phyloP scores from a whole-genome alignment of 1,140 invertebrate genomes.

The Dinoponera quadriceps region DNA sequence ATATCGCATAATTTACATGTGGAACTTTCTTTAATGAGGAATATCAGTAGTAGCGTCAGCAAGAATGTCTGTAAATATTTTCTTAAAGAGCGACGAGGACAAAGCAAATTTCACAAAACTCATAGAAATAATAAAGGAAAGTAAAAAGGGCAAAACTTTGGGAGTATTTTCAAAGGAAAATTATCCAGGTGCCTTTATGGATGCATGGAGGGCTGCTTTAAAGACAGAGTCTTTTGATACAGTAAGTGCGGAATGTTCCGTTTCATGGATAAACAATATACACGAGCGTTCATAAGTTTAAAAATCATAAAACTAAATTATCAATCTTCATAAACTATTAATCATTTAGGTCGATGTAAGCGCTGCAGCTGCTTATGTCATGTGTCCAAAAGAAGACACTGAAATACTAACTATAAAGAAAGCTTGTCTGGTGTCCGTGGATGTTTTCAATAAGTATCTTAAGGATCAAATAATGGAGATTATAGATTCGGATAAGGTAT shows the following conservation, averaged over 20 bases:
- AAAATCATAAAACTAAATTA: neutral
- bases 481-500: conserved; percentile 97
- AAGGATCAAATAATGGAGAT: conserved; percentile 99
- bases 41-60: neutral
- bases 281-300: conserved; percentile 1
- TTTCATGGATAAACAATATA: neutral
- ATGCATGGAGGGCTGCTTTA: conserved; percentile 93
- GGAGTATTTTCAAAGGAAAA: conserved; percentile 98
- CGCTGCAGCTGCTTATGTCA: conserved; percentile 93
- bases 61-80: conserved; percentile 43
- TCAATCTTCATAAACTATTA: conserved; percentile 1
- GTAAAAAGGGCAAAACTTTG: conserved; percentile 95
- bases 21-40: conserved; percentile 32
- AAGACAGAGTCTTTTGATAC: conserved; percentile 93
- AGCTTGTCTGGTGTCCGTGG: conserved; percentile 96
- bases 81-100: conserved; percentile 96
- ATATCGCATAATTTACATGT: conserved; percentile 36
- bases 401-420: conserved; percentile 98
- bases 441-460: conserved; percentile 98
- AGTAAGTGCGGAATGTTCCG: conserved; percentile 80
- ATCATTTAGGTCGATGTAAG: conserved; percentile 93
- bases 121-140: conserved; percentile 93
- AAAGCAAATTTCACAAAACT: conserved; percentile 97
- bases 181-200: conserved; percentile 96
- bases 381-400: conserved; percentile 97